Percentiles rank a stretch among this genome's conserved stretches.
These are phyloP conservation scores for Ametastegia equiseti DNA, from an alignment of 2,888 invertebrate genomes.

Conservation along the genomic window DNA sequence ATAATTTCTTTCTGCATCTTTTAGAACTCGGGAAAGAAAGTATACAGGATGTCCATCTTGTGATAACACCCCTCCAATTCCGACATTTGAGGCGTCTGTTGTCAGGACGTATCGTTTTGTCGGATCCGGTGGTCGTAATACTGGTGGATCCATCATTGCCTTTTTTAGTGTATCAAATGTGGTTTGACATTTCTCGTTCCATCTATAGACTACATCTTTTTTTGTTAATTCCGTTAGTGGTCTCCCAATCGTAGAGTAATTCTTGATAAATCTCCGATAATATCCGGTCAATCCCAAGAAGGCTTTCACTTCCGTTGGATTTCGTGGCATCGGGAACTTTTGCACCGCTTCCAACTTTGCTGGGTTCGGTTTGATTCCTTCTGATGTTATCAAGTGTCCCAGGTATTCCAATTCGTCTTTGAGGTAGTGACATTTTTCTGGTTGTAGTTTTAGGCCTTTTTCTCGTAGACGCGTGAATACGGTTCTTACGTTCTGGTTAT, in stretches of 20 bases:
- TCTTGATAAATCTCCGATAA: conserved; percentile 50
- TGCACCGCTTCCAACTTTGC: conserved; percentile 43
- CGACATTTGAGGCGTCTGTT: conserved; percentile 58
- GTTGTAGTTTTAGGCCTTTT: conserved; percentile 45
- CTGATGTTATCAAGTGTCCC: conserved; percentile 57
- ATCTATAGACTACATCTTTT: conserved; percentile 40
- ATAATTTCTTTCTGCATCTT: background rate
- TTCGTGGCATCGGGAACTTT: conserved; percentile 29
- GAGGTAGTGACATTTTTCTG: conserved; percentile 48
- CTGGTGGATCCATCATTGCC: conserved; percentile 56
- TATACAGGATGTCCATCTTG: background rate
- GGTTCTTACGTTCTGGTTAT: conserved; percentile 43
- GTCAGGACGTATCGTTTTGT: conserved; percentile 61
- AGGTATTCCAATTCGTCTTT: conserved; percentile 53
- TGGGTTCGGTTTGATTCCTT: conserved; percentile 56
- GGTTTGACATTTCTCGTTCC: conserved; percentile 44
- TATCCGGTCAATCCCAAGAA: conserved; percentile 50
- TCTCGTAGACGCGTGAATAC: conserved; percentile 48
- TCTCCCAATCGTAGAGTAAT: conserved; percentile 44
- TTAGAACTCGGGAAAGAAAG: background rate
- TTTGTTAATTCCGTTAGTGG: conserved; percentile 47
- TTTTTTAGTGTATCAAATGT: conserved; percentile 57
- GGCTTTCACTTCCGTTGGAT: conserved; percentile 47
- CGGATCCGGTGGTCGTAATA: conserved; percentile 60
- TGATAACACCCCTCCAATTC: background rate